Evolutionary conservation across 2,888 invertebrate genomes (phyloP).

Genomic region (Oscheius myriophilus): DNA sequence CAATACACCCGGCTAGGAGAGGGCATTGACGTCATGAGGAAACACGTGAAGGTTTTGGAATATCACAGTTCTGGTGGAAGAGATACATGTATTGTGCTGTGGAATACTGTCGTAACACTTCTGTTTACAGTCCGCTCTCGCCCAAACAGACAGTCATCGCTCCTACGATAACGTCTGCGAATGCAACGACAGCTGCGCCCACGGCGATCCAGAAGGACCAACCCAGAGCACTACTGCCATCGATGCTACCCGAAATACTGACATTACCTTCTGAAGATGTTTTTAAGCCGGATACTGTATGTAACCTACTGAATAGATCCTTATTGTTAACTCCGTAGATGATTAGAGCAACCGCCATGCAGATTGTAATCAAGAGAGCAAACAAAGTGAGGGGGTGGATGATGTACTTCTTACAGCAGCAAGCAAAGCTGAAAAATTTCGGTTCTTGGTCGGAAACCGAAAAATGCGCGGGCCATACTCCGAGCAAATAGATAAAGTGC

Average conservation of each 20-base stretch:
- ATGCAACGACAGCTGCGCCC: constrained; percentile 44
- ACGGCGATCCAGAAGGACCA: constrained; percentile 54
- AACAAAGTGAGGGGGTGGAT: constrained; percentile 54
- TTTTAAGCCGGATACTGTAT: background rate
- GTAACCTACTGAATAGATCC: constrained; percentile 14
- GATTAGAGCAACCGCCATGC: constrained; percentile 42
- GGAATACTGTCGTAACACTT: background rate
- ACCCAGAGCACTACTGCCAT: constrained; percentile 30
- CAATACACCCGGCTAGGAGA: constrained; percentile 15
- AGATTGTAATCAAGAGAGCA: constrained; percentile 41
- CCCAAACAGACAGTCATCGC: constrained; percentile 46
- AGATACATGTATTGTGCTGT: constrained; percentile 18
- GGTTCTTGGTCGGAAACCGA: constrained; percentile 19
- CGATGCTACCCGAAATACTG: background rate
- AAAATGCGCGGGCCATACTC: constrained; percentile 1
- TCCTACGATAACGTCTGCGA: constrained; percentile 45
- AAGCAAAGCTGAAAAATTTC: constrained; percentile 34
- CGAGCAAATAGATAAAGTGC: background rate
- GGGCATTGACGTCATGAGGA: constrained; percentile 15
- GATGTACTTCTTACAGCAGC: constrained; percentile 55
- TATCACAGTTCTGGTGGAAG: constrained; percentile 21
- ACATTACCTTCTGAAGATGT: constrained; percentile 5
- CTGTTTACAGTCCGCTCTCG: constrained; percentile 34
- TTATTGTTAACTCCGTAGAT: constrained; percentile 49
- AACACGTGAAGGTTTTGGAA: constrained; percentile 13